phyloP scores from a whole-genome alignment of 2,888 invertebrate species.

The Platynereis dumerilii region DNA sequence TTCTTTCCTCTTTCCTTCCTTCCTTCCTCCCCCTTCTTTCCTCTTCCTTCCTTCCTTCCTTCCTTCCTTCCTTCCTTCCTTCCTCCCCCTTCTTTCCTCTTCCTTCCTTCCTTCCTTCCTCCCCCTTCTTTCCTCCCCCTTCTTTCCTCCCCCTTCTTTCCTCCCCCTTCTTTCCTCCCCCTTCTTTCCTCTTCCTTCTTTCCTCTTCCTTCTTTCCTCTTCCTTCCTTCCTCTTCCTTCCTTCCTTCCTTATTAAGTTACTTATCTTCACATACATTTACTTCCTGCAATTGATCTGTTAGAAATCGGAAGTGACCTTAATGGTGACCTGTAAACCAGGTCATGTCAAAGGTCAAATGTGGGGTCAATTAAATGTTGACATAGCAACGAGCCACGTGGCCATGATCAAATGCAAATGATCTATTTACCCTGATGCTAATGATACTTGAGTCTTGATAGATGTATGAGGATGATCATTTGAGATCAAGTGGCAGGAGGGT shows the following conservation, averaged over 20 bases:
- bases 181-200: slow-evolving; percentile 9
- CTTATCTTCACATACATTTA: slow-evolving; percentile 1
- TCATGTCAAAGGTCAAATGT: too few species aligned
- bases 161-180: not conserved
- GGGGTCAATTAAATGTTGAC: too few species aligned
- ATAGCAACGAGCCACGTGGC: too few species aligned
- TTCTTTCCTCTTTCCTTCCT: not conserved
- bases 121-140: not conserved
- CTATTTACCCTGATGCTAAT: too few species aligned
- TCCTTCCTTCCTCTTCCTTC: slow-evolving; percentile 14
- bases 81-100: not conserved
- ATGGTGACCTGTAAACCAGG: too few species aligned
- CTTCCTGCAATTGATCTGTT: too few species aligned
- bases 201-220: slow-evolving; percentile 13
- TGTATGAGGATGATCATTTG: too few species aligned
- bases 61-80: slow-evolving; percentile 8
- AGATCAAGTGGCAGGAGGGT: too few species aligned
- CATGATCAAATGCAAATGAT: too few species aligned
- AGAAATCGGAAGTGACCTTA: too few species aligned
- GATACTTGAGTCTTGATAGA: too few species aligned
- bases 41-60: not conserved
- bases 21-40: not conserved
- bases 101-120: not conserved
- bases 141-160: not conserved
- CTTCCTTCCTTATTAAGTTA: not conserved